These are phyloP conservation scores for Cydia strobilella DNA, from an alignment of 1,140 invertebrate genomes.

Conservation along the genomic window DNA sequence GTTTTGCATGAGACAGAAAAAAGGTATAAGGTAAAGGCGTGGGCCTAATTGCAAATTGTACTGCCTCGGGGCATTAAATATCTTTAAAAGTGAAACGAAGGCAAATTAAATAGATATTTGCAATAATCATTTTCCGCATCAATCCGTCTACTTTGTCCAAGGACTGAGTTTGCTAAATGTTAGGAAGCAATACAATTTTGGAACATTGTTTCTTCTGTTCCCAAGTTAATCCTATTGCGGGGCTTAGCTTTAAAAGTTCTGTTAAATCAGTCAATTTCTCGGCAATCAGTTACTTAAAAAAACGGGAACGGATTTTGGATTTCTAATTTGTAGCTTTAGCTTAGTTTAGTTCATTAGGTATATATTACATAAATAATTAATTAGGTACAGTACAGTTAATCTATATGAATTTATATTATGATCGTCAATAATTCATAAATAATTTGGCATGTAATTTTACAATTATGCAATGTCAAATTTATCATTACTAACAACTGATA, in stretches of 20 bases:
- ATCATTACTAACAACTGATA: too few species aligned
- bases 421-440: too few species aligned
- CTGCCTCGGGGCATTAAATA: background rate
- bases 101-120: conserved; percentile 3
- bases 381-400: too few species aligned
- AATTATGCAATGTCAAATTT: too few species aligned
- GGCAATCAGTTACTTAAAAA: too few species aligned
- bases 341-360: too few species aligned
- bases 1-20: background rate
- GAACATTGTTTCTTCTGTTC: background rate
- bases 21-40: background rate
- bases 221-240: background rate
- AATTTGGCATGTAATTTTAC: too few species aligned
- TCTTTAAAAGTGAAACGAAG: conserved; percentile 22
- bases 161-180: background rate
- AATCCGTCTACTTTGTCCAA: background rate
- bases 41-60: conserved; percentile 24
- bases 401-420: too few species aligned
- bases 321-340: too few species aligned
- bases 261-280: too few species aligned
- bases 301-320: too few species aligned
- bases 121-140: conserved; percentile 16
- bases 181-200: background rate
- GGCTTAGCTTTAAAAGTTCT: background rate
- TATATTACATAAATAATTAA: too few species aligned